phyloP scores from a whole-genome alignment of 1,140 invertebrate species.

The Drosophila suzukii region DNA sequence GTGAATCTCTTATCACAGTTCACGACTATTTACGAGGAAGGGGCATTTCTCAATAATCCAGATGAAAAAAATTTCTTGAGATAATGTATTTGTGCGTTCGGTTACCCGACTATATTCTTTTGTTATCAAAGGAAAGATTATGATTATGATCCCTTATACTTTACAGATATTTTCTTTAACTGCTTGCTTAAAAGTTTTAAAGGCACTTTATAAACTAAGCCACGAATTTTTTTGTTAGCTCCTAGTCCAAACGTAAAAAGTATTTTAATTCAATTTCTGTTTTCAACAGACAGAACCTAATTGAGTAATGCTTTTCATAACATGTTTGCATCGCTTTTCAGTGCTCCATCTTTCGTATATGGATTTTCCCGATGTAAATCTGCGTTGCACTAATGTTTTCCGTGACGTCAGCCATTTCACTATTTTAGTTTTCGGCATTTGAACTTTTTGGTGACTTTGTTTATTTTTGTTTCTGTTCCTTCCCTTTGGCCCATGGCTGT shows the following conservation, averaged over 20 bases:
- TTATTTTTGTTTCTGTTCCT: slow-evolving; percentile 45
- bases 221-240: background rate
- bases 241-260: background rate
- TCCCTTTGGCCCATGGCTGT: background rate
- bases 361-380: background rate
- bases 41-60: background rate
- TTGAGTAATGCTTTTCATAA: slow-evolving; percentile 14
- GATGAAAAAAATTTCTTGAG: background rate
- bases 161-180: too few relatives aligned
- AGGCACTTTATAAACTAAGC: too few relatives aligned
- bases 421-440: slow-evolving; percentile 57
- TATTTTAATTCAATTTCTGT: background rate
- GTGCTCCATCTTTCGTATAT: background rate
- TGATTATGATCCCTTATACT: background rate
- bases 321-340: slow-evolving; percentile 8
- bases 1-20: background rate
- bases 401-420: slow-evolving; percentile 48
- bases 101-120: too few relatives aligned
- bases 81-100: background rate
- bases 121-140: too few relatives aligned
- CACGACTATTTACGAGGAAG: background rate
- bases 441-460: slow-evolving; percentile 41
- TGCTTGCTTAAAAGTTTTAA: too few relatives aligned
- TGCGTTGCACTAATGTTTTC: slow-evolving; percentile 1
- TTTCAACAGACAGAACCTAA: background rate